Base-by-base conservation (phyloP, 2,888 invertebrate species). In the Eledone cirrhosa region DNA sequence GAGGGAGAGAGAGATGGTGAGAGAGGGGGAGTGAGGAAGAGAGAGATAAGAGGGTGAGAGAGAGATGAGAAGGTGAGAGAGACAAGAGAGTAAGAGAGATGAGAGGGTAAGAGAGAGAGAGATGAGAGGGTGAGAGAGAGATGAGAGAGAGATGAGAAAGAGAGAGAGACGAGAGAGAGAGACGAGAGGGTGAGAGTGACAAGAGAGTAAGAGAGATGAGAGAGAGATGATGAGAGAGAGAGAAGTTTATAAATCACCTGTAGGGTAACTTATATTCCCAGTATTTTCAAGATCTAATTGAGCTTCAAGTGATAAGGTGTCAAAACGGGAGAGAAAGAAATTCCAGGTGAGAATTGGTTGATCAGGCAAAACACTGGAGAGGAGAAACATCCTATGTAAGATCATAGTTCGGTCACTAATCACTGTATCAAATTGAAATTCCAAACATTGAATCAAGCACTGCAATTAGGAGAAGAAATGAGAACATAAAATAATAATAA, bases 361-460 rank as follows among this genome's bases (percentile, higher is more conserved):
- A 90, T 98, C 96, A 85, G 95, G 95, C 48, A 99, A 93, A 2
- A 96, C 95, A 90, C 97, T 97, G 90, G 97, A 96, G 11, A 99
- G 93, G 90, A 98, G 96, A 90, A 97, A 97, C 78, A 99, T 93
- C 2, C 97, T 96, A 90, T 98, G 97, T 65, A 99, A 93, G 48
- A 99, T 96, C 93, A 99, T 95, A 0, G 98, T 97, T 65, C 99
- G 93, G 91, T 99, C 99, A 80, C 96, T 95, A 81, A 98, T 97
- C 82, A 99, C 97, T 81, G 96, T 93, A 92, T 99, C 99, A 92
- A 99, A 99, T 92, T 99, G 99, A 0, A 96, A 95, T 92, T 99
- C 99, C 92, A 99, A 92, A 91, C 99, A 99, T 93, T 95, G 94
- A 78, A 97, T 94, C 82, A 98, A 92, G 80, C 96, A 94, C 90